phyloP scores from a whole-genome alignment of 1,140 invertebrate genomes.

The Drosophila mayri region DNA sequence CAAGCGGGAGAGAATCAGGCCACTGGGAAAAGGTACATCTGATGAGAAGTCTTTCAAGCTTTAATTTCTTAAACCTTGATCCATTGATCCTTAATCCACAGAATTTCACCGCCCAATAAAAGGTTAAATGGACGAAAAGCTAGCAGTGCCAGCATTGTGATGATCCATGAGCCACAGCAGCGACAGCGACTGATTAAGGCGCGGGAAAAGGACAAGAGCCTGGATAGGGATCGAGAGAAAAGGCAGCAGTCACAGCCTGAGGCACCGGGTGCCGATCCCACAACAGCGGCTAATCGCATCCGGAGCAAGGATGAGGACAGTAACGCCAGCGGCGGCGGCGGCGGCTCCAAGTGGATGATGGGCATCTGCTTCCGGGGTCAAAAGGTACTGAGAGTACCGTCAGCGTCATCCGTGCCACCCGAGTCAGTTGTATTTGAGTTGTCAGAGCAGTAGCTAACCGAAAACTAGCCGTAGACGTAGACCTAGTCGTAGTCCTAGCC shows the following conservation, averaged over 20 bases:
- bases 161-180: slow-evolving; percentile 61
- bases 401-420: slow-evolving; percentile 83
- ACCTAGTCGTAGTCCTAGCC: slow-evolving; percentile 44
- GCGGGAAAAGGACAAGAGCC: slow-evolving; percentile 28
- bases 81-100: not conserved
- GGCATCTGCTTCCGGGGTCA: slow-evolving; percentile 81
- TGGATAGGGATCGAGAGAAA: slow-evolving; percentile 13
- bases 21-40: slow-evolving; percentile 57
- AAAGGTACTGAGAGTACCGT: slow-evolving; percentile 84
- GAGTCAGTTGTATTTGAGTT: slow-evolving; percentile 85
- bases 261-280: slow-evolving; percentile 3
- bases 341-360: slow-evolving; percentile 71
- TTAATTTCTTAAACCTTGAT: too few species aligned
- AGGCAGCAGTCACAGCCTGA: slow-evolving; percentile 11
- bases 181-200: slow-evolving; percentile 40
- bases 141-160: slow-evolving; percentile 66
- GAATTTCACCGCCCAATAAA: slow-evolving; percentile 57
- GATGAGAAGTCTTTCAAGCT: rapidly evolving
- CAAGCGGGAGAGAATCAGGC: slow-evolving; percentile 37
- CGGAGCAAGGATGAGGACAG: slow-evolving; percentile 46
- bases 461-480: slow-evolving; percentile 52
- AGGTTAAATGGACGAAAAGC: slow-evolving; percentile 54
- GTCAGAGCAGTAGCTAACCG: slow-evolving; percentile 81
- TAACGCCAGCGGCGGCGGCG: not conserved
- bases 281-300: slow-evolving; percentile 35